Conservation (phyloP, 2,797 vertebrate genomes). For the Eidolon dupreanum region DNA sequence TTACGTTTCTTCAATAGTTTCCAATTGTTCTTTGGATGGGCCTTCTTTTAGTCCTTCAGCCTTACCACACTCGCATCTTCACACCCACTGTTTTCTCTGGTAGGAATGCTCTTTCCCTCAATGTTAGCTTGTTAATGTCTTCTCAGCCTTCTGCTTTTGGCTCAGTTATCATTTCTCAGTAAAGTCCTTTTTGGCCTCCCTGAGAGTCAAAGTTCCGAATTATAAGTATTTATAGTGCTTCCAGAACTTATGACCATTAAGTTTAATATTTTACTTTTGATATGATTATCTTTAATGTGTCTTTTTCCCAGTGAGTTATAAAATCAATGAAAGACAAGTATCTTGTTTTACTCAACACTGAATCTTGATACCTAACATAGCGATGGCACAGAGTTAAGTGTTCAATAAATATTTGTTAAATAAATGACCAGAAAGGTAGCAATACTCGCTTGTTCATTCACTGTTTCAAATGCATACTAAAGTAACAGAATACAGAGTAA, state of each 20-base stretch:
- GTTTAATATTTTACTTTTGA: conserved; percentile 6
- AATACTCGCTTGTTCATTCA: neutral
- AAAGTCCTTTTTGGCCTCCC: neutral
- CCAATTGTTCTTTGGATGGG: neutral
- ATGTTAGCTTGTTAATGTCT: neutral
- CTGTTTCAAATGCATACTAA: neutral
- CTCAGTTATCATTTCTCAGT: neutral
- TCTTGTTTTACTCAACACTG: conserved; percentile 37
- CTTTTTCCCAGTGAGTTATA: neutral
- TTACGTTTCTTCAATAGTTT: neutral
- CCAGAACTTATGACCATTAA: neutral
- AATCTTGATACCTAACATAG: neutral
- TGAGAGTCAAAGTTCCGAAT: neutral
- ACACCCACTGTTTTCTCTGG: neutral
- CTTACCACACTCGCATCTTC: neutral
- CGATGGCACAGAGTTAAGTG: neutral
- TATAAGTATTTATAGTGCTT: neutral
- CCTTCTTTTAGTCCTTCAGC: neutral
- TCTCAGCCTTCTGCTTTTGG: neutral
- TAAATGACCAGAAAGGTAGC: conserved; percentile 2
- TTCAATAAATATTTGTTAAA: neutral
- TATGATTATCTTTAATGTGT: neutral
- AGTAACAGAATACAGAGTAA: conserved; percentile 4
- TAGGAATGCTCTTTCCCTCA: neutral
- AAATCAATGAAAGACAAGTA: neutral